phyloP scores from a whole-genome alignment of 2,888 invertebrate species.

The Aspidiotus rigidus region DNA sequence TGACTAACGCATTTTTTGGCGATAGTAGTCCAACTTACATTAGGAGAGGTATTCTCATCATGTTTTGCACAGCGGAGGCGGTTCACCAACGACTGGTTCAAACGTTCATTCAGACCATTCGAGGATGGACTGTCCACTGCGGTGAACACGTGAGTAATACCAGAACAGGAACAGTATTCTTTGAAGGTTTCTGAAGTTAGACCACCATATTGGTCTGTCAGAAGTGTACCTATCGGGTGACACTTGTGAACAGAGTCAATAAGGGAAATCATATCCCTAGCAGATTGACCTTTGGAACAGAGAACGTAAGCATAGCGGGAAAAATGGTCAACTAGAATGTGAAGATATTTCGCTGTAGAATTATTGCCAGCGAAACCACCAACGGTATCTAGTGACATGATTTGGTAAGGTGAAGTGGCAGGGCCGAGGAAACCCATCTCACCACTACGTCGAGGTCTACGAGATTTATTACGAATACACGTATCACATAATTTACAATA shows the following conservation, averaged over 20 bases:
- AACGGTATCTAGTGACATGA: conserved; percentile 4
- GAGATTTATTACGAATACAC: background rate
- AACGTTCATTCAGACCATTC: conserved; percentile 8
- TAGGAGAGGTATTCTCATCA: background rate
- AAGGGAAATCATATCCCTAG: background rate
- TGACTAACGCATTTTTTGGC: conserved; percentile 11
- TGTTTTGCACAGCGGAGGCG: background rate
- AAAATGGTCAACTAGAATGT: background rate
- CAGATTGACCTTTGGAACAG: background rate
- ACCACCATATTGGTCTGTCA: conserved; percentile 5
- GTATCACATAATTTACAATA: background rate
- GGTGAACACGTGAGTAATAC: conserved; percentile 11
- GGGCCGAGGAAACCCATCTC: conserved; percentile 2
- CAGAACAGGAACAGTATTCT: background rate
- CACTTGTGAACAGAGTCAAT: conserved; percentile 6
- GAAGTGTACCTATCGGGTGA: conserved; percentile 5
- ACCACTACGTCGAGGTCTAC: background rate
- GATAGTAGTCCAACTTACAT: conserved; percentile 6
- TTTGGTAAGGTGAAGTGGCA: background rate
- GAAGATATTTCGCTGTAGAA: background rate
- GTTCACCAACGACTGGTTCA: conserved; percentile 11
- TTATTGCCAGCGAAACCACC: background rate
- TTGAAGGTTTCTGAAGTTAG: conserved; percentile 4
- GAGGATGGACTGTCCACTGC: conserved; percentile 14
- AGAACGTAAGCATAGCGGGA: conserved; percentile 8